Conservation (phyloP, 2,113 vertebrate species). For the Odontophorus gujanensis region DNA sequence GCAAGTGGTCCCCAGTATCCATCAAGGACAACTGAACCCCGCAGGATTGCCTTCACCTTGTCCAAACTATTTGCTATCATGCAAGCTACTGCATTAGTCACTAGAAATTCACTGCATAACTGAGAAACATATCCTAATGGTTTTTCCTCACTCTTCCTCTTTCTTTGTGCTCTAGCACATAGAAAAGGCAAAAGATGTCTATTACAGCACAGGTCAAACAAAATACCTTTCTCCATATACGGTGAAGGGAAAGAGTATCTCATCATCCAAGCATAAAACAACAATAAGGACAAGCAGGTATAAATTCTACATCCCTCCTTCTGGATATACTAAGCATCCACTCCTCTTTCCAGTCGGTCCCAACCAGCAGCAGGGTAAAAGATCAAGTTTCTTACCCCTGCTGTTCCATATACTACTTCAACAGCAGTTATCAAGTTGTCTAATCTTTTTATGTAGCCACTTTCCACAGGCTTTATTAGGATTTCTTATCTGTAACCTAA, state of each 20-base stretch:
- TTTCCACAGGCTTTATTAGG: neutral
- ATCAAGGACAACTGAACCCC: neutral
- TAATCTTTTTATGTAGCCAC: neutral
- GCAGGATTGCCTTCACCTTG: neutral
- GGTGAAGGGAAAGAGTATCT: too few species aligned
- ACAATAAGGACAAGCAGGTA: neutral
- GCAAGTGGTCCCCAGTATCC: neutral
- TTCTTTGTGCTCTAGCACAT: neutral
- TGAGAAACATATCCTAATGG: accelerated
- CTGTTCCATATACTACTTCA: neutral
- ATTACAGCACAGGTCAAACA: neutral
- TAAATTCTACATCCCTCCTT: neutral
- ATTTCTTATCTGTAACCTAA: neutral
- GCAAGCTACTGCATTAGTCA: neutral
- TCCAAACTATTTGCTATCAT: neutral
- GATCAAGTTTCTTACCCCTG: neutral
- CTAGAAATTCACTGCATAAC: neutral
- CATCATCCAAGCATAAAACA: neutral
- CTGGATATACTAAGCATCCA: neutral
- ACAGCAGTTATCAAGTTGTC: neutral
- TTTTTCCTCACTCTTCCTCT: neutral
- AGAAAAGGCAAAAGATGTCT: neutral
- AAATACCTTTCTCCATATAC: too few species aligned
- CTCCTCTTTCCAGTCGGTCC: neutral
- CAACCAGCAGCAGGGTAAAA: neutral